A percentile compares a stretch with the other conserved stretches of the same genome.
Evolutionary conservation across 30 jellyfish, hydroid and myxozoan genomes (phyloP).

Genomic region (Aurelia aurita complex sp. Pacific): DNA sequence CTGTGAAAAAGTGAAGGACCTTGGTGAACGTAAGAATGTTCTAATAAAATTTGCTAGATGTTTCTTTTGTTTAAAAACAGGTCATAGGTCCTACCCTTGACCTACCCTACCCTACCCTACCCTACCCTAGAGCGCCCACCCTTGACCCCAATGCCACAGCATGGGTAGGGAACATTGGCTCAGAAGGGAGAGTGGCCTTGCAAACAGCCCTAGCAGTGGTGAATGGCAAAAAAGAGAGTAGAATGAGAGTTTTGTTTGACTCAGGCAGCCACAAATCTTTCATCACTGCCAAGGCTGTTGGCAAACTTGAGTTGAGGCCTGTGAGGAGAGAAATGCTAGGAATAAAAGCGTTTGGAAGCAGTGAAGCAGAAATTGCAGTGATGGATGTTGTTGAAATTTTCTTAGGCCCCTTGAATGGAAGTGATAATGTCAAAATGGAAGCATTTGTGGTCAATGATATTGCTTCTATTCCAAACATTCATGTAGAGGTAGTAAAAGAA

Average conservation of each 20-base stretch:
- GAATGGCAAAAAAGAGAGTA: conserved; percentile 57
- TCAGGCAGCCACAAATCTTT: conserved; percentile 58
- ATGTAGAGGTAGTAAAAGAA: conserved; percentile 27
- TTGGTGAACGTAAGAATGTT: too few species aligned
- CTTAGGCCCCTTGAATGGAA: conserved; percentile 20
- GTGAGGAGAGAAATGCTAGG: conserved; percentile 51
- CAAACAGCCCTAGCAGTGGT: conserved; percentile 66
- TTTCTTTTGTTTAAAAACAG: too few species aligned
- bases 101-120: too few species aligned
- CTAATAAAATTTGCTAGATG: too few species aligned
- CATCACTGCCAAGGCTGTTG: conserved; percentile 68
- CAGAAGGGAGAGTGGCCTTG: conserved; percentile 77
- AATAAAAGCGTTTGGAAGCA: conserved; percentile 50
- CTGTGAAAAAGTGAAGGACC: too few species aligned
- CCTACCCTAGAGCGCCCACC: conserved; percentile 32
- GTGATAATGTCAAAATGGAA: conserved; percentile 5
- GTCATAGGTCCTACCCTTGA: too few species aligned
- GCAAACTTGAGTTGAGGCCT: conserved; percentile 57
- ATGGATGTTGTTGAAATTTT: conserved; percentile 55
- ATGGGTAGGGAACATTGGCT: conserved; percentile 47
- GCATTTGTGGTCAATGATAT: conserved; percentile 28
- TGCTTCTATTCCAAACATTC: conserved; percentile 13
- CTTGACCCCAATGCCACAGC: conserved; percentile 12
- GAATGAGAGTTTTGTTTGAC: conserved; percentile 60
- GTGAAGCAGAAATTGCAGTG: conserved; percentile 35